These are phyloP conservation scores for Carposina sasakii DNA, from an alignment of 1,140 invertebrate species.

Conservation along the genomic window DNA sequence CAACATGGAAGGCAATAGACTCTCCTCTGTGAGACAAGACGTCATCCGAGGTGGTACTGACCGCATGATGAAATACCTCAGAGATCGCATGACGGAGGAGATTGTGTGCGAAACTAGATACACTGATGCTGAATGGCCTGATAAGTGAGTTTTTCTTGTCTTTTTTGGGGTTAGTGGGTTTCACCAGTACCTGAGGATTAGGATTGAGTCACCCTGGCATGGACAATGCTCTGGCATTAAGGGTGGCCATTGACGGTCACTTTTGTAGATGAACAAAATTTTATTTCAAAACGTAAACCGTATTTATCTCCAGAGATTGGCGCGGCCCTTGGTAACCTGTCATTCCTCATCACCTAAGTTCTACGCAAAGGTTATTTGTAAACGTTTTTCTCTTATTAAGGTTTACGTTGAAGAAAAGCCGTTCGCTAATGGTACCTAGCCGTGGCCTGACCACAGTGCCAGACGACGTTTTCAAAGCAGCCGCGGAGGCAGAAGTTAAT, in stretches of 20 bases:
- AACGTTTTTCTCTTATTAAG: too few relatives aligned
- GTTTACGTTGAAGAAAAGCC: slow-evolving; percentile 82
- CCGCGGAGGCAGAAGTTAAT: slow-evolving; percentile 80
- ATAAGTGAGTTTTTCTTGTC: slow-evolving; percentile 74
- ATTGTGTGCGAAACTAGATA: slow-evolving; percentile 45
- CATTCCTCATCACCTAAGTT: too few relatives aligned
- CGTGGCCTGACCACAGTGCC: slow-evolving; percentile 79
- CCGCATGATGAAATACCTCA: slow-evolving; percentile 85
- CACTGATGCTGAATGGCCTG: slow-evolving; percentile 72
- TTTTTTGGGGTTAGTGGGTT: too few relatives aligned
- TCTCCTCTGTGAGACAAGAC: slow-evolving; percentile 83
- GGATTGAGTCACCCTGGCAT: too few relatives aligned
- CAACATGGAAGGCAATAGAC: slow-evolving; percentile 88
- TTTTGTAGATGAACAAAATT: too few relatives aligned
- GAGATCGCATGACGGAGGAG: slow-evolving; percentile 75
- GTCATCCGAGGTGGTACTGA: slow-evolving; percentile 86
- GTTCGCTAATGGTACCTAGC: slow-evolving; percentile 77
- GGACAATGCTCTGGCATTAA: too few relatives aligned
- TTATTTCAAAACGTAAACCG: too few relatives aligned
- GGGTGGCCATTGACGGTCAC: too few relatives aligned
- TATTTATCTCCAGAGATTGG: too few relatives aligned
- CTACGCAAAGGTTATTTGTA: too few relatives aligned
- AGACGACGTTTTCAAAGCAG: slow-evolving; percentile 80
- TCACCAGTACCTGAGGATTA: too few relatives aligned
- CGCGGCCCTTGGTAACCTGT: too few relatives aligned